Conservation (phyloP, 2,113 vertebrate genomes). For the Athene cunicularia region DNA sequence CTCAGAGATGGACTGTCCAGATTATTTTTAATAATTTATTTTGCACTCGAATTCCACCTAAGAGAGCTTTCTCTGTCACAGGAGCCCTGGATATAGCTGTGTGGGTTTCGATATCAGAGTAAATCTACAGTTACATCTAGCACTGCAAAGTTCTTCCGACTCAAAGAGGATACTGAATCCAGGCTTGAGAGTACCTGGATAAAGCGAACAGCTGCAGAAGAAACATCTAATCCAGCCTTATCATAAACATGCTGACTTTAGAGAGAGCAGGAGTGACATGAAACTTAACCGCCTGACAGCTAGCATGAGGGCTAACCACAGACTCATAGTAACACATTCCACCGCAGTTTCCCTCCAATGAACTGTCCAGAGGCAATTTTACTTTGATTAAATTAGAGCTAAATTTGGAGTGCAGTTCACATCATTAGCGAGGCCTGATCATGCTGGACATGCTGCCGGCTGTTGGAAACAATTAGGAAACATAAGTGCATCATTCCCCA, state of each 20-base stretch:
- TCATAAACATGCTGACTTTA: neutral
- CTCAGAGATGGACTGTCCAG: neutral
- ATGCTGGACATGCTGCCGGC: rapidly evolving
- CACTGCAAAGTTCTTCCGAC: neutral
- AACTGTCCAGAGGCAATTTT: neutral
- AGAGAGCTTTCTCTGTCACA: neutral
- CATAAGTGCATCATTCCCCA: neutral
- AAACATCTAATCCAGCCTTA: neutral
- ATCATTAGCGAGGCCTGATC: neutral
- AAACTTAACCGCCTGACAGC: neutral
- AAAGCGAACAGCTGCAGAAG: neutral
- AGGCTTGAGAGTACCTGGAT: neutral
- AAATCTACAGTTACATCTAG: neutral
- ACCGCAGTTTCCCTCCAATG: neutral
- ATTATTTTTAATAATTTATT: neutral
- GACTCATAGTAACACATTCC: neutral
- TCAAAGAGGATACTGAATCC: neutral
- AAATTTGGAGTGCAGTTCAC: neutral
- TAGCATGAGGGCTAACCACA: neutral
- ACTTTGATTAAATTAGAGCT: neutral
- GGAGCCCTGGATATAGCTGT: neutral
- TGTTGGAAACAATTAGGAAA: neutral
- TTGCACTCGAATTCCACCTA: neutral
- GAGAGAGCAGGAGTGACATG: neutral
- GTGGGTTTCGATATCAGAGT: neutral